These are phyloP conservation scores for Karalla daura DNA, from an alignment of 2,797 vertebrate genomes.

Conservation along the genomic window DNA sequence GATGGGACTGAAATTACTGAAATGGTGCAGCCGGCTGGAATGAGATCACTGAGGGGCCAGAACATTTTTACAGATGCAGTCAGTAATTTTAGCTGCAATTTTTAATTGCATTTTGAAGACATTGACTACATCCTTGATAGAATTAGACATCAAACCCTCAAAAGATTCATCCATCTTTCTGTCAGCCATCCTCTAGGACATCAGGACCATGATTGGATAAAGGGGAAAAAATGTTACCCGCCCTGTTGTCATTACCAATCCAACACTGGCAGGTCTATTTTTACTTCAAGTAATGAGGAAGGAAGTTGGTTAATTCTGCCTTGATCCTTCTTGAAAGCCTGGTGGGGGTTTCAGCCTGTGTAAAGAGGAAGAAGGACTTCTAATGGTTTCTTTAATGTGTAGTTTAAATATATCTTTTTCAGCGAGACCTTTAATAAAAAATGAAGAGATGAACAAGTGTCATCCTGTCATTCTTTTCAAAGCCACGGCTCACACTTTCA, in stretches of 20 bases:
- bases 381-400: slow-evolving; percentile 73
- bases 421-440: slow-evolving; percentile 49
- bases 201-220: slow-evolving; percentile 75
- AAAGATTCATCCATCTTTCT: slow-evolving; percentile 81
- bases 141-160: slow-evolving; percentile 76
- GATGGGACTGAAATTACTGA: slow-evolving; percentile 26
- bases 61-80: slow-evolving; percentile 61
- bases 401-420: slow-evolving; percentile 68
- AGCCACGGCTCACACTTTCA: slow-evolving; percentile 25
- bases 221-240: slow-evolving; percentile 62
- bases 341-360: slow-evolving; percentile 55
- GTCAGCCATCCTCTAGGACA: slow-evolving; percentile 72
- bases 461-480: slow-evolving; percentile 36
- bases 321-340: slow-evolving; percentile 76
- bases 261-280: slow-evolving; percentile 76
- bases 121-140: slow-evolving; percentile 76
- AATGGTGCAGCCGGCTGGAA: slow-evolving; percentile 14
- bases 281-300: slow-evolving; percentile 76
- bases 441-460: slow-evolving; percentile 43
- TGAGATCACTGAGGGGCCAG: slow-evolving; percentile 49
- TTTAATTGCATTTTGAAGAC: slow-evolving; percentile 76
- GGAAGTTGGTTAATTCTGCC: slow-evolving; percentile 78
- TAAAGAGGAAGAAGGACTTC: slow-evolving; percentile 52
- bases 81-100: slow-evolving; percentile 67
- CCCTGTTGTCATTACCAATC: slow-evolving; percentile 79